Evolutionary conservation across 2,797 vertebrate species (phyloP), one percentile per base, ranked within the genome.

Genomic region (Gorsachius magnificus): DNA sequence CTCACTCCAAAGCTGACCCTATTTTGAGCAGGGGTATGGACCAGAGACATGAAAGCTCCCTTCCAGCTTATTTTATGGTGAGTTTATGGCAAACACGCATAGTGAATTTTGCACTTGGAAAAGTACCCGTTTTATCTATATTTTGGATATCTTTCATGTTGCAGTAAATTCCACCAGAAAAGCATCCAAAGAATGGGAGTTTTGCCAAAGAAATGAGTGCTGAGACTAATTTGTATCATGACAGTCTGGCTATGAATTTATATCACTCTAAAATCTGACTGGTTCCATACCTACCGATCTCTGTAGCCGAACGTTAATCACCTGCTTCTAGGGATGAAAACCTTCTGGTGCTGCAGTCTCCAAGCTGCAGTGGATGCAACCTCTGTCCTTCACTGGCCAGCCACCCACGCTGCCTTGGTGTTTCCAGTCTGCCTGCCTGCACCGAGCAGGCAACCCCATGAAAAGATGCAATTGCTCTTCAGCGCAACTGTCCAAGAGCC

Each of bases 221-320:
- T 86, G 90, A 96, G 87, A 69, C 85, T 95, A 78, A 86, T 95
- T 90, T 85, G 87, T 95, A 88, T 83, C 83, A 61, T 82, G 85
- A 76, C 91, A 91, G 93, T 94, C 87, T 96, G 93, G 89, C 83
- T 88, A 63, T 93, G 95, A 93, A 95, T 94, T 86, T 88, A 45
- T 96, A 70, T 65, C 51, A 19, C 58, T 86, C 38, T 57, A 46
- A 82, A 78, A 72, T 43, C 51, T 38, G 43, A 6, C 89, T 81
- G 65, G 33, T 90, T 87, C 58, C 51, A 20, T 93, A 93, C 85
- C 80, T 88, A 72, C 5, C 4, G 26, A 54, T 58, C 83, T 88
- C 72, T 90, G 58, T 35, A 80, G 83, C 68, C 0, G 3, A 94
- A 57, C 71, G 38, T 80, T 60, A 71, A 80, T 89, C 66, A 77